These are phyloP conservation scores for Nothocercus julius DNA, from an alignment of 2,113 vertebrate species.

Conservation along the genomic window DNA sequence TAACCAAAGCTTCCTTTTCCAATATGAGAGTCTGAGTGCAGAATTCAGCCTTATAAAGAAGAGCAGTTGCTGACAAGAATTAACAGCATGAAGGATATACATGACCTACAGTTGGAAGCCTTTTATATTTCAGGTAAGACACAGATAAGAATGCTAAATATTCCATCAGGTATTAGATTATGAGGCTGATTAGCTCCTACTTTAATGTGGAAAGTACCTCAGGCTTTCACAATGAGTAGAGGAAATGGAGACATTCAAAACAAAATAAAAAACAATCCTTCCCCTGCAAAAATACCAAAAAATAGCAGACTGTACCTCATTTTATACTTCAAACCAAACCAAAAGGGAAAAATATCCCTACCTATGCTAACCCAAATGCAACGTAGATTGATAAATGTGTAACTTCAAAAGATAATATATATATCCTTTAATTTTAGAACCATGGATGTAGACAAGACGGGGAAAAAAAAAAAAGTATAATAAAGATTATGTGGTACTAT, in stretches of 20 bases:
- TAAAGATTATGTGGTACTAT: neutral
- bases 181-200: neutral
- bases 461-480: neutral
- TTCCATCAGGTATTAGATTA: slow-evolving; percentile 10
- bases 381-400: neutral
- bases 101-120: neutral
- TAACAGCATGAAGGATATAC: neutral
- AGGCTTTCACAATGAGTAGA: neutral
- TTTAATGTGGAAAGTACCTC: neutral
- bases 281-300: no score
- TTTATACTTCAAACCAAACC: neutral
- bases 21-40: neutral
- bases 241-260: neutral
- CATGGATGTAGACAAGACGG: neutral
- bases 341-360: neutral
- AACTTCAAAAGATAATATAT: neutral
- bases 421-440: neutral
- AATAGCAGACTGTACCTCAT: no score
- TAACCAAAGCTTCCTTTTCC: neutral
- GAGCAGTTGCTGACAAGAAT: slow-evolving; percentile 8
- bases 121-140: neutral
- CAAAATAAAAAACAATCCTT: neutral
- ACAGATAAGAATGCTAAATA: neutral
- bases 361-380: neutral
- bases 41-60: neutral